These are phyloP conservation scores for Erythrocercus mccallii DNA, from an alignment of 2,113 vertebrate genomes.

Conservation along the genomic window DNA sequence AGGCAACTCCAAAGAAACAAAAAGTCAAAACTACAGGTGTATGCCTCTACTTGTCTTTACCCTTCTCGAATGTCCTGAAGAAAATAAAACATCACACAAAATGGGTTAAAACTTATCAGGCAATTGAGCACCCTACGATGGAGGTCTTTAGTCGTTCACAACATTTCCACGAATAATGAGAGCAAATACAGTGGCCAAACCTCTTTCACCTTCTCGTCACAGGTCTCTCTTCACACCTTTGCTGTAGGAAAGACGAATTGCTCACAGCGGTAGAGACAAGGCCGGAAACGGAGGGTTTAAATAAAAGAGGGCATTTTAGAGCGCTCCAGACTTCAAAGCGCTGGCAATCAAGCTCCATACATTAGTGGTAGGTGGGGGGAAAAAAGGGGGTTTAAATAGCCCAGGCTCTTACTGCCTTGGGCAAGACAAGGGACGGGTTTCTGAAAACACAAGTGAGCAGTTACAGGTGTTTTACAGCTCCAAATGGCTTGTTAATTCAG, in stretches of 20 bases:
- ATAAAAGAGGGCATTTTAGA: neutral
- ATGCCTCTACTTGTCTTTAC: neutral
- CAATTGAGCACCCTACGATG: neutral
- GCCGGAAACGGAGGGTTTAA: neutral
- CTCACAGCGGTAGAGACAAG: neutral
- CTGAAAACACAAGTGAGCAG: neutral
- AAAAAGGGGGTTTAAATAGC: neutral
- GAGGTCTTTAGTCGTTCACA: neutral
- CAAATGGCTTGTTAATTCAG: neutral
- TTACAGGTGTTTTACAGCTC: neutral
- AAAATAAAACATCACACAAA: neutral
- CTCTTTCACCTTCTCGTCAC: neutral
- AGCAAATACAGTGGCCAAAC: neutral
- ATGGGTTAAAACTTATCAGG: neutral
- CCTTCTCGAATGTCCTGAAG: neutral
- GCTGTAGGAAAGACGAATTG: neutral
- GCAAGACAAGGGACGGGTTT: neutral
- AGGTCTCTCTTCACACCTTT: neutral
- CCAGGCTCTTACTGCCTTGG: neutral
- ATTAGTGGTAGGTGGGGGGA: neutral
- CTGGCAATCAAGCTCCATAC: accelerated
- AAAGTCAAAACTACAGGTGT: neutral
- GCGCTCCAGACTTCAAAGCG: neutral
- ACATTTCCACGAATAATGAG: neutral
- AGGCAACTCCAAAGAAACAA: neutral